Percentiles rank a stretch among this genome's conserved stretches.
phyloP scores from a whole-genome alignment of 2,888 invertebrate genomes.

The Eristalis arbustorum region DNA sequence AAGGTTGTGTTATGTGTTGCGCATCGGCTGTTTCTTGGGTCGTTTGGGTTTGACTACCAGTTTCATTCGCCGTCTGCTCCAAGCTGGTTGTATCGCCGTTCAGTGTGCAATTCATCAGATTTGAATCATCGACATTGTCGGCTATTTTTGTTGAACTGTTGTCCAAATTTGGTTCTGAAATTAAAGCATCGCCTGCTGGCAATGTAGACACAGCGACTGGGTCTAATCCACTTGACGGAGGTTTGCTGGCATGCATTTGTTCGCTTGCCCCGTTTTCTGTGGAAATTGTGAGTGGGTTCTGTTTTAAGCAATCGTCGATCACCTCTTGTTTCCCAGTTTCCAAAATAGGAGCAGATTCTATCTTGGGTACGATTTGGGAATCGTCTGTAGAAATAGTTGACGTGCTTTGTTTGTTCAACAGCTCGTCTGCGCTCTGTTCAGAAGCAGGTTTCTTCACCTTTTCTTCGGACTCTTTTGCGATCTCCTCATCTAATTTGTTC shows the following conservation, averaged over 20 bases:
- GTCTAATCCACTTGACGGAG: not conserved
- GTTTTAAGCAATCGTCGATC: not conserved
- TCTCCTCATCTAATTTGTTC: no score
- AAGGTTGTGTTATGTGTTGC: slow-evolving; percentile 5
- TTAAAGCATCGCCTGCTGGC: not conserved
- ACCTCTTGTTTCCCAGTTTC: not conserved
- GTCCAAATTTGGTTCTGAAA: not conserved
- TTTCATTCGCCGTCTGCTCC: not conserved
- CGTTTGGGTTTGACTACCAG: not conserved
- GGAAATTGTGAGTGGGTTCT: not conserved
- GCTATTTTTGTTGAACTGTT: not conserved
- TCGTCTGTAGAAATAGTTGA: not conserved
- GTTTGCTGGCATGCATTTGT: not conserved
- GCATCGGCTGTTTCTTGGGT: not conserved
- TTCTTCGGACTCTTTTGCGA: no score
- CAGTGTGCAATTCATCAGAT: not conserved
- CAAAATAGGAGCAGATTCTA: no score
- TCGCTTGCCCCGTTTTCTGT: not conserved
- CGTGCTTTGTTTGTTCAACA: no score
- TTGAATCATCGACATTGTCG: not conserved
- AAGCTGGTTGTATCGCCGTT: no score
- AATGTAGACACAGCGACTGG: not conserved
- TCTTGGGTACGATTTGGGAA: not conserved
- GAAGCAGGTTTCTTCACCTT: no score
- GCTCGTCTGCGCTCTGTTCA: no score